Conservation (phyloP, 2,113 vertebrate species). For the Brachirus orientalis region DNA sequence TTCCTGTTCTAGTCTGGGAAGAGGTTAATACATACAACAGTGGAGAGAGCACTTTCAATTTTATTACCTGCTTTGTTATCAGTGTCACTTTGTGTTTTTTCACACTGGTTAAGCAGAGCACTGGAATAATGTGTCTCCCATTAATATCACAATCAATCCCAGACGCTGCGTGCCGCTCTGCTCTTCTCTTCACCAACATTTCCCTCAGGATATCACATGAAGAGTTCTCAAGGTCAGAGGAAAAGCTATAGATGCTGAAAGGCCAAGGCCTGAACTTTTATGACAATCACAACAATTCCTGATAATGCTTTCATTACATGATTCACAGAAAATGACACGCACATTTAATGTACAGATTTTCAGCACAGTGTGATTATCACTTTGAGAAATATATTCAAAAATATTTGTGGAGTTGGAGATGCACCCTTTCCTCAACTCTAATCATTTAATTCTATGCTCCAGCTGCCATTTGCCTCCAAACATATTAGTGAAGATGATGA, state of each 20-base stretch:
- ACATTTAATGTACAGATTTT: conserved; percentile 47
- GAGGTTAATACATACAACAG: conserved; percentile 24
- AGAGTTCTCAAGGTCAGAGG: conserved; percentile 63
- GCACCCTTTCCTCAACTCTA: conserved; percentile 36
- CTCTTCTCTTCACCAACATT: conserved; percentile 47
- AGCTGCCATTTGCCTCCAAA: conserved; percentile 69
- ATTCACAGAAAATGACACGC: conserved; percentile 28
- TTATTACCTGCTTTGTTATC: conserved; percentile 62
- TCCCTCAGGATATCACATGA: conserved; percentile 50
- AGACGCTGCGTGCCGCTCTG: conserved; percentile 27
- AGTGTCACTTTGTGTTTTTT: conserved; percentile 67
- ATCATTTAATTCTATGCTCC: conserved; percentile 45
- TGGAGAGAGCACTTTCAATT: conserved; percentile 25
- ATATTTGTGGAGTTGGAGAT: conserved; percentile 23
- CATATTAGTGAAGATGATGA: conserved; percentile 72
- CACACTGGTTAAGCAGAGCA: conserved; percentile 53
- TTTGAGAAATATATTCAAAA: background rate
- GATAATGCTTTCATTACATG: conserved; percentile 19
- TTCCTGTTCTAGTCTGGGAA: background rate
- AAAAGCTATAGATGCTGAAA: conserved; percentile 33
- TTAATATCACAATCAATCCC: conserved; percentile 64
- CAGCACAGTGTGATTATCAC: conserved; percentile 10
- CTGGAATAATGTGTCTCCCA: conserved; percentile 24
- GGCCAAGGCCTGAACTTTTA: conserved; percentile 32
- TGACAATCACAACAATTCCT: conserved; percentile 28